Evolutionary conservation across 2,113 vertebrate species (phyloP).

Genomic region (Opisthocomus hoazin): DNA sequence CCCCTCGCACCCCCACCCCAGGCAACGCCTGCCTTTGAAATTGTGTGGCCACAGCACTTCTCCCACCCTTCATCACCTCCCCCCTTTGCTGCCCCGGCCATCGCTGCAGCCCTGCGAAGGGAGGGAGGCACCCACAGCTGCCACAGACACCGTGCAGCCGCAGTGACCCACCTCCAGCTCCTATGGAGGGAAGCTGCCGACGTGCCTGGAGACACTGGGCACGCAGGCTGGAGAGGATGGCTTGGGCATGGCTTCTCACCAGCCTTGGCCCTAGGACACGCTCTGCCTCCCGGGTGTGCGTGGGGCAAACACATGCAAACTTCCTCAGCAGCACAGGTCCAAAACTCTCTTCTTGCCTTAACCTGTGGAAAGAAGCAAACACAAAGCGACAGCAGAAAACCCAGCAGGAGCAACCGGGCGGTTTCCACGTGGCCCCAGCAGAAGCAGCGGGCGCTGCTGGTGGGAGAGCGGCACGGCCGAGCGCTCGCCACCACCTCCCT

Average conservation of each 20-base stretch:
- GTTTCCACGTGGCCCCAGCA: fast-evolving
- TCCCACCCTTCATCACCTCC: background rate
- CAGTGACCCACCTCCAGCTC: background rate
- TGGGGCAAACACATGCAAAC: background rate
- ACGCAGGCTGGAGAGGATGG: fast-evolving
- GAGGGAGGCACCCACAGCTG: background rate
- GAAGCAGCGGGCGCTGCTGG: fast-evolving
- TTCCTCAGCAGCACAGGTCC: background rate
- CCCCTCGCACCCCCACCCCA: background rate
- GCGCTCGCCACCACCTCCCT: fast-evolving
- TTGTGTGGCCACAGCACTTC: background rate
- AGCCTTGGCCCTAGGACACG: background rate
- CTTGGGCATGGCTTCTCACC: background rate
- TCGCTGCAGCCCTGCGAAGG: no score
- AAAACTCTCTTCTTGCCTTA: background rate
- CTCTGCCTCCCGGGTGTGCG: fast-evolving
- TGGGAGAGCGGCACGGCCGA: fast-evolving
- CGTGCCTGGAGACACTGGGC: background rate
- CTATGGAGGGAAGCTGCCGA: fast-evolving
- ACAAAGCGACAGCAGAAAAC: background rate
- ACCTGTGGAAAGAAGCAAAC: background rate
- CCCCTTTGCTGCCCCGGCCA: no score
- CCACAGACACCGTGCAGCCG: fast-evolving
- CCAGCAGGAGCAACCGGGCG: background rate
- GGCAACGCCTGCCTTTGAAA: background rate